phyloP scores from a whole-genome alignment of 2,113 vertebrate genomes.

The Hyla sarda region DNA sequence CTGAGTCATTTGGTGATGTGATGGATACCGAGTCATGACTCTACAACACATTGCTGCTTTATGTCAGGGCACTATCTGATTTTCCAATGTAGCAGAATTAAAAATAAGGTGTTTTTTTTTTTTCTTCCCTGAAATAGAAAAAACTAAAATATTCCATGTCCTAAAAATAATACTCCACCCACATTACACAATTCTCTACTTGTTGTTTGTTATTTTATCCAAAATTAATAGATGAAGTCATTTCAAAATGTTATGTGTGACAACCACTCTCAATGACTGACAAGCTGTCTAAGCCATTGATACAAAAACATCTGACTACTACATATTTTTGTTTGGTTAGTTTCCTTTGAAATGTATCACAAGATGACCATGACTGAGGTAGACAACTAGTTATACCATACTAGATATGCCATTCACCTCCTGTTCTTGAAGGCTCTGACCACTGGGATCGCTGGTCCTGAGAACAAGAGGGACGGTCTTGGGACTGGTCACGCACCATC shows the following conservation, averaged over 20 bases:
- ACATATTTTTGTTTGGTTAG: too few relatives aligned
- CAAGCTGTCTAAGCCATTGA: background rate
- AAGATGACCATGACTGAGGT: too few relatives aligned
- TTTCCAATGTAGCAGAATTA: background rate
- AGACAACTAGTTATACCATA: too few relatives aligned
- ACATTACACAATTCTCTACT: background rate
- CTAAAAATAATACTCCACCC: background rate
- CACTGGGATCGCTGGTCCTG: background rate
- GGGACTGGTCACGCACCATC: too few relatives aligned
- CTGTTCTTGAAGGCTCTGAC: background rate
- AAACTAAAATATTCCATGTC: background rate
- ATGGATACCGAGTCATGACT: background rate
- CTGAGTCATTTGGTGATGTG: conserved; percentile 17
- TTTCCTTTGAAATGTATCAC: too few relatives aligned
- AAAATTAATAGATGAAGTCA: background rate
- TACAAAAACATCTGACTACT: background rate
- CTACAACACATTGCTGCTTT: background rate
- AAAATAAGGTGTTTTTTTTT: conserved; percentile 17
- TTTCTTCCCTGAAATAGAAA: background rate
- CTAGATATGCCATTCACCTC: too few relatives aligned
- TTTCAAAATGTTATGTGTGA: background rate
- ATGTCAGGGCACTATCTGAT: background rate
- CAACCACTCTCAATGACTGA: background rate
- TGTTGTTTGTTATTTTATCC: background rate
- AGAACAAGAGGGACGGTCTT: background rate